phyloP scores from a whole-genome alignment of 30 jellyfish, hydroid and myxozoan species.

The Turritopsis dohrnii region DNA sequence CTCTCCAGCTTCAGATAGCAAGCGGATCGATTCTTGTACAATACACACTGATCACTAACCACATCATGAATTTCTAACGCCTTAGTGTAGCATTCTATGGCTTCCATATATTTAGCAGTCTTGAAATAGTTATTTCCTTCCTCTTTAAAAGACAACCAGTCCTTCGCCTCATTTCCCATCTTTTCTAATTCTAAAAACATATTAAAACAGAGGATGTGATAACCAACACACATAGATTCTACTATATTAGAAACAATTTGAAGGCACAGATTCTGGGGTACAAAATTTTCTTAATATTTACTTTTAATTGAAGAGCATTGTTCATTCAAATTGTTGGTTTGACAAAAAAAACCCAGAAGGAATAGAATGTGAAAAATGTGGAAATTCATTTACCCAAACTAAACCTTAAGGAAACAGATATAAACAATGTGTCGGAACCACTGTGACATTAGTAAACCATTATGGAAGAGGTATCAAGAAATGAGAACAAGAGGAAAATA shows the following conservation, averaged over 20 bases:
- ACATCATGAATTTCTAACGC: slow-evolving; percentile 44
- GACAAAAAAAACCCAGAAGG: not conserved
- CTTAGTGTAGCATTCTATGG: slow-evolving; percentile 50
- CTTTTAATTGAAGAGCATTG: too few relatives aligned
- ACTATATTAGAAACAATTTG: not conserved
- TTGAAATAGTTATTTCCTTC: slow-evolving; percentile 71
- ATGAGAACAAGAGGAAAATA: not conserved
- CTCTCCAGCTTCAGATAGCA: slow-evolving; percentile 62
- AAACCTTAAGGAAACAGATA: too few relatives aligned
- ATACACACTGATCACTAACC: slow-evolving; percentile 46
- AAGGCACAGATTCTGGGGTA: too few relatives aligned
- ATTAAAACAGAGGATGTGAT: not conserved
- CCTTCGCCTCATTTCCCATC: slow-evolving; percentile 17
- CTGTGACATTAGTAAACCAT: too few relatives aligned
- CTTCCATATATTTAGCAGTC: slow-evolving; percentile 52
- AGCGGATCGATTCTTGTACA: slow-evolving; percentile 80
- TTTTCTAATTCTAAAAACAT: not conserved
- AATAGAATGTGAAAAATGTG: not conserved
- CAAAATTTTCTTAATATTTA: too few relatives aligned
- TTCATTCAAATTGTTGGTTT: not conserved
- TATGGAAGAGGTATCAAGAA: not conserved
- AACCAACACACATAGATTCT: not conserved
- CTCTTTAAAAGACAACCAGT: slow-evolving; percentile 41
- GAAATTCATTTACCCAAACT: too few relatives aligned
- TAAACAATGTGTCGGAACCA: not conserved